Conservation (phyloP, 1,140 invertebrate species). For the Tetramorium alpestre region DNA sequence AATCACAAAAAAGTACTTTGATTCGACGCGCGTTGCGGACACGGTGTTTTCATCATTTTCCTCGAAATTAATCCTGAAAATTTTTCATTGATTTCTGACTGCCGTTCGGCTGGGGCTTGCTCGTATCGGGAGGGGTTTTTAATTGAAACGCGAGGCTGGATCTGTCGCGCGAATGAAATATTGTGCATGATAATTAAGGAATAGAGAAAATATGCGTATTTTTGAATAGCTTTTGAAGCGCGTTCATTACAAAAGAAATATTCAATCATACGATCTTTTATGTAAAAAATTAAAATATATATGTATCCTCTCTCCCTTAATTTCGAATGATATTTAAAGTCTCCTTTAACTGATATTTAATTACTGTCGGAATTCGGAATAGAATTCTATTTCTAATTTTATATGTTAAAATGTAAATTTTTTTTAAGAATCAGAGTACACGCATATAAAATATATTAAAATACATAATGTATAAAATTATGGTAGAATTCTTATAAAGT, state of each 20-base stretch:
- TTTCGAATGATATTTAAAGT: neutral
- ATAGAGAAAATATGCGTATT: neutral
- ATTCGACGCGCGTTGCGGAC: constrained; percentile 45
- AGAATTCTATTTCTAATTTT: neutral
- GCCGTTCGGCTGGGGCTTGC: constrained; percentile 6
- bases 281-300: constrained; percentile 2
- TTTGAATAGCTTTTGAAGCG: constrained; percentile 42
- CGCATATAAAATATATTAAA: neutral
- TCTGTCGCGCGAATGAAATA: constrained; percentile 37
- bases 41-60: constrained; percentile 52
- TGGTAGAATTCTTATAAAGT: neutral
- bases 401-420: neutral
- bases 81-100: constrained; percentile 58
- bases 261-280: neutral
- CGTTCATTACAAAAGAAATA: neutral
- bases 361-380: neutral
- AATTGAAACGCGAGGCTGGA: constrained; percentile 49
- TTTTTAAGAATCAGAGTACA: neutral
- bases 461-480: neutral
- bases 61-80: constrained; percentile 59
- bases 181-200: constrained; percentile 48
- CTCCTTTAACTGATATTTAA: neutral
- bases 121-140: constrained; percentile 8
- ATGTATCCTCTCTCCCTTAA: neutral
- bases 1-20: constrained; percentile 65